phyloP scores from a whole-genome alignment of 2,888 invertebrate genomes.

The Pheosia tremula region DNA sequence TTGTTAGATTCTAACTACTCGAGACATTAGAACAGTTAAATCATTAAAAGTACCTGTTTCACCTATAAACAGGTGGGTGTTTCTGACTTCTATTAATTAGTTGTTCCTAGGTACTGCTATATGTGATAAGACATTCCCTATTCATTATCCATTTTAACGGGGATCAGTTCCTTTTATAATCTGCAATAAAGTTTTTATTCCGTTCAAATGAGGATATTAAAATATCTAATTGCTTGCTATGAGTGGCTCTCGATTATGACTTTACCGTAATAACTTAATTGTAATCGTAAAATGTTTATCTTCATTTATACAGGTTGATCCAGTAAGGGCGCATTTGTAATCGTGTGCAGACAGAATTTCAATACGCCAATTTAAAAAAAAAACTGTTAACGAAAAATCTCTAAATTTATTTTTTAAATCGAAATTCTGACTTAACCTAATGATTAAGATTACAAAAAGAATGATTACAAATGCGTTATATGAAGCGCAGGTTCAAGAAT shows the following conservation, averaged over 20 bases:
- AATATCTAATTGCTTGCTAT: conserved; percentile 25
- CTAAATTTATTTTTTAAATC: too few species aligned
- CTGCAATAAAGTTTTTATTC: conserved; percentile 31
- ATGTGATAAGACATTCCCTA: conserved; percentile 7
- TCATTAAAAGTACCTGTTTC: too few species aligned
- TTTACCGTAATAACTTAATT: conserved; percentile 32
- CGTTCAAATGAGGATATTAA: conserved; percentile 25
- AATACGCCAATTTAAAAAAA: too few species aligned
- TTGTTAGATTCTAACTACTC: not conserved
- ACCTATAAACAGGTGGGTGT: not conserved
- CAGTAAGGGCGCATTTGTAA: too few species aligned
- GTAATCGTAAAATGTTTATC: conserved; percentile 58
- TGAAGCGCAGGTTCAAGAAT: too few species aligned
- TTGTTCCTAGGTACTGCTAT: not conserved
- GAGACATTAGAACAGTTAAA: not conserved
- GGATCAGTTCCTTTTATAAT: conserved; percentile 14
- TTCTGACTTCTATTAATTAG: not conserved
- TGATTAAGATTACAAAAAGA: too few species aligned
- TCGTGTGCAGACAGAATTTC: too few species aligned
- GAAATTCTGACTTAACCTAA: too few species aligned
- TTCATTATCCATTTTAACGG: conserved; percentile 11
- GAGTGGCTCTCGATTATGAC: conserved; percentile 36
- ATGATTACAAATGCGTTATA: too few species aligned
- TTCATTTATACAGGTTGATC: conserved; percentile 32
- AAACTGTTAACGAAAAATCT: too few species aligned